Evolutionary conservation across 2,888 invertebrate species (phyloP), one percentile per base, ranked within the genome.

Genomic region (Cheilosia grossa): DNA sequence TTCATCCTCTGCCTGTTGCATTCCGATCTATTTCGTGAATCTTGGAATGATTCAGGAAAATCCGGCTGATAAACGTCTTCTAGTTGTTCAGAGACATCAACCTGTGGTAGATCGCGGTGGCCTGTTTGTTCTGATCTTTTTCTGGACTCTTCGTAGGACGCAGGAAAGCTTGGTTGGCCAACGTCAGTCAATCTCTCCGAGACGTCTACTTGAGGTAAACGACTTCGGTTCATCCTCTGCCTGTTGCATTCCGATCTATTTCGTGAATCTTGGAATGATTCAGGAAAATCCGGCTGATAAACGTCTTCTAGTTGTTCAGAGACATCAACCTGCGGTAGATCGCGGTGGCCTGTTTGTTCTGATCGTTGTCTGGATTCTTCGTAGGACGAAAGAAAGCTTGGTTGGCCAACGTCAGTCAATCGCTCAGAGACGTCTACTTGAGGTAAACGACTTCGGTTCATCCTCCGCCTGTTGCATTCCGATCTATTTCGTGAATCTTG

Each of bases 161-260:
- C 10, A 13, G 54, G 30, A 15, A 42, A 67, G 2, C 4, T n/a
- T 19, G 75, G 75, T 6, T 75, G 67, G 5, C 66, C n/a, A 53
- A 66, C 27, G 6, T 53, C 40, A 9, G 21, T 15, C 1, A 66
- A 15, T 2, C 51, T 24, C 24, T 66, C 66, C 6, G 15, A 15
- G n/a, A 30, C 51, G 6, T 67, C 44, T 4, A 13, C 21, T 33
- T 47, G 63, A 40, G 51, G 51, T 17, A 44, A 44, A 1, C 15
- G 9, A 17, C 42, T 30, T 2, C 47, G 19, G 1, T 47, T 2
- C 2, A 9, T 19, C 47, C 10, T 47, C 9, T 3, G 3, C 9
- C 47, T 19, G 2, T 2, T 44, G 10, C 47, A 10, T 9, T 47
- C 47, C 9, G 9, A 19, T 7, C n/a, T 42, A 44, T 13, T 53